These are phyloP conservation scores for Drosophila nebulosa DNA, from an alignment of 1,140 invertebrate genomes.

Conservation along the genomic window DNA sequence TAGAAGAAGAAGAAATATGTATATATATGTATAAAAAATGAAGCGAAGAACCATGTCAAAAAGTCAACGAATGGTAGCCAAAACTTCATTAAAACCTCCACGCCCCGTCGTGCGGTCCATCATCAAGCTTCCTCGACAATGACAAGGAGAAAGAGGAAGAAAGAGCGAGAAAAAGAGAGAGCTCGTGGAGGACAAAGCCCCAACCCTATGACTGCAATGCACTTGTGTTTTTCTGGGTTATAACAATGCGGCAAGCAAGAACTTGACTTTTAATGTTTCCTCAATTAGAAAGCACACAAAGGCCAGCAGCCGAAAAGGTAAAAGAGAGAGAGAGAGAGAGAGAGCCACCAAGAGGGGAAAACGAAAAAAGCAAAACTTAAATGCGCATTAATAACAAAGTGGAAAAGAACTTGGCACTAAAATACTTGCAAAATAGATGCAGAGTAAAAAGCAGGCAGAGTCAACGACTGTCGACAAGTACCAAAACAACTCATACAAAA, in stretches of 20 bases:
- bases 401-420: conserved; percentile 47
- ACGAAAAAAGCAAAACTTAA: conserved; percentile 65
- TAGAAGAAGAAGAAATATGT: neutral
- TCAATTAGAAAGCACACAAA: conserved; percentile 75
- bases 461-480: conserved; percentile 60
- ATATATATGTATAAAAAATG: neutral
- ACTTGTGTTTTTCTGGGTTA: conserved; percentile 78
- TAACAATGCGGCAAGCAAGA: conserved; percentile 75
- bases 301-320: conserved; percentile 66
- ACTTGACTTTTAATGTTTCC: conserved; percentile 79
- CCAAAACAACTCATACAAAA: conserved; percentile 20
- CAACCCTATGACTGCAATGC: conserved; percentile 55
- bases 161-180: conserved; percentile 7
- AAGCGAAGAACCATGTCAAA: conserved; percentile 37
- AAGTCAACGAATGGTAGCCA: conserved; percentile 62
- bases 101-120: neutral
- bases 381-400: conserved; percentile 78
- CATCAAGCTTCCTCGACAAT: neutral
- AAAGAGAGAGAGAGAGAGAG: conserved; percentile 26
- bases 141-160: neutral
- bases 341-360: neutral
- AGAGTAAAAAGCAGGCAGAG: conserved; percentile 28
- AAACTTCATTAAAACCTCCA: conserved; percentile 61
- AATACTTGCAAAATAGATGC: conserved; percentile 59
- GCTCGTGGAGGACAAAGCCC: neutral